Evolutionary conservation across 2,888 invertebrate genomes (phyloP), one percentile per base, ranked within the genome.

Genomic region (Anagyrus pseudococci): DNA sequence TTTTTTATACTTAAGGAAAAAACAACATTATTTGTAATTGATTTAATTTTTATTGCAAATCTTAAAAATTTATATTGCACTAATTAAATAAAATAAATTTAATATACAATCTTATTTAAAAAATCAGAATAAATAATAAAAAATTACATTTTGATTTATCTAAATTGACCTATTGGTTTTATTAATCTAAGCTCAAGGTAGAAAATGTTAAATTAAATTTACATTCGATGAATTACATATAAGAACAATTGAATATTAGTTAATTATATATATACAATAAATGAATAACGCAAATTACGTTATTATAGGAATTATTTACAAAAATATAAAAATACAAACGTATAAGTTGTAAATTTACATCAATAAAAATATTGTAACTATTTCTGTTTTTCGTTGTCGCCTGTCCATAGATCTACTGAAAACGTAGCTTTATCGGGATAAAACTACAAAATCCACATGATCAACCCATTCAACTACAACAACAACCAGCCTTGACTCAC

Each of bases 401-500:
- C n/a, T n/a, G n/a, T n/a, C n/a, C n/a, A n/a, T n/a, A n/a, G n/a
- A n/a, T n/a, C n/a, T n/a, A n/a, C n/a, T n/a, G n/a, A n/a, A n/a
- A n/a, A n/a, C n/a, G n/a, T n/a, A n/a, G n/a, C n/a, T n/a, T n/a
- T n/a, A n/a, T n/a, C n/a, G n/a, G n/a, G n/a, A n/a, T n/a, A n/a
- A n/a, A n/a, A n/a, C n/a, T n/a, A n/a, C n/a, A n/a, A n/a, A n/a
- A n/a, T n/a, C n/a, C n/a, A n/a, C n/a, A n/a, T n/a, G n/a, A n/a
- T n/a, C n/a, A n/a, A n/a, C n/a, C n/a, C n/a, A n/a, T n/a, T n/a
- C n/a, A n/a, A n/a, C n/a, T n/a, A 37, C 8, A 37, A 15, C 8
- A 37, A 37, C 33, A 8, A 4, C 10, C 15, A 2, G 10, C 3
- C 13, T 37, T 37, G 33, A 15, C 8, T 74, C 67, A 80, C 53